phyloP scores from a whole-genome alignment of 2,797 vertebrate genomes.

The Chanos chanos region DNA sequence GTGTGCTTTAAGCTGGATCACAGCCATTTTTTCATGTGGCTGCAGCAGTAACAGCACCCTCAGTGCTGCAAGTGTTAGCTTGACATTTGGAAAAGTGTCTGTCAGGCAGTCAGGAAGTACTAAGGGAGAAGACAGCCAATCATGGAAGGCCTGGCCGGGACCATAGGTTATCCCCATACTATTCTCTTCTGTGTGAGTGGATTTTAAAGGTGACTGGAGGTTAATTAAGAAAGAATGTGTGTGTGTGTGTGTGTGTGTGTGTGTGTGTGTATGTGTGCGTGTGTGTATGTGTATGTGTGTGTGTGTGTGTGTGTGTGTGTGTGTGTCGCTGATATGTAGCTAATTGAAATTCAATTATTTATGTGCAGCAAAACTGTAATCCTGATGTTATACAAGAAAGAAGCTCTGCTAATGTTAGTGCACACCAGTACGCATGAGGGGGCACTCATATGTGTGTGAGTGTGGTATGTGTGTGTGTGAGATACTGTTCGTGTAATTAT shows the following conservation, averaged over 20 bases:
- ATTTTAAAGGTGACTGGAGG: constrained; percentile 45
- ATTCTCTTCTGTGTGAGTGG: constrained; percentile 32
- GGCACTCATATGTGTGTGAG: too few relatives aligned
- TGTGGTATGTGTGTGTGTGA: too few relatives aligned
- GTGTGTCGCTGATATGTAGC: background rate
- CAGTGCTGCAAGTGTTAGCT: constrained; percentile 39
- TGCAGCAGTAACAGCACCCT: background rate
- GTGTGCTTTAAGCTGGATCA: too few relatives aligned
- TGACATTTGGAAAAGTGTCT: constrained; percentile 34
- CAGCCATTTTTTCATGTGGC: too few relatives aligned
- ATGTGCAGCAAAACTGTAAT: too few relatives aligned
- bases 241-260: background rate
- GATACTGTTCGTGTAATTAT: too few relatives aligned
- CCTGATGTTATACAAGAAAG: background rate
- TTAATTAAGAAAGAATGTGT: constrained; percentile 46
- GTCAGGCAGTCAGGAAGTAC: constrained; percentile 32
- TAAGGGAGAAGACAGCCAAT: constrained; percentile 22
- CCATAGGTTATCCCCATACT: constrained; percentile 29
- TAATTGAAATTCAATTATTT: constrained; percentile 37
- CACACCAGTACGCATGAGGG: too few relatives aligned
- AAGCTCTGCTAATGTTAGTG: too few relatives aligned
- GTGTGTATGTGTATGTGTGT: background rate
- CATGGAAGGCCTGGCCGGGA: constrained; percentile 1
- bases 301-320: background rate
- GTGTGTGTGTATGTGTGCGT: constrained; percentile 15